Evolutionary conservation across 2,113 vertebrate genomes (phyloP).

Genomic region (Cheirogaleus medius): DNA sequence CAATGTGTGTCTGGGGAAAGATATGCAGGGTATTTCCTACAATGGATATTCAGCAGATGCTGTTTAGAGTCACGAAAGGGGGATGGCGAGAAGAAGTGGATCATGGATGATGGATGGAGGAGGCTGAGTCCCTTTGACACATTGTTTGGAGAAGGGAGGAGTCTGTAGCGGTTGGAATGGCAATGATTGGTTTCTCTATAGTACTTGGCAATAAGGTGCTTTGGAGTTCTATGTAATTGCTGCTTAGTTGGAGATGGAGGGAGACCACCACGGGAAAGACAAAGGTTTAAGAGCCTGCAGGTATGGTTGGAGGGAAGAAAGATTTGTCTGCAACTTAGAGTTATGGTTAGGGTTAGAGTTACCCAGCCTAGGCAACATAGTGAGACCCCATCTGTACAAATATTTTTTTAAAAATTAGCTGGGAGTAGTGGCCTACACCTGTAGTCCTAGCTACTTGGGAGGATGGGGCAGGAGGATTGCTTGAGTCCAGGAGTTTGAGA

Average conservation of each 20-base stretch:
- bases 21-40: neutral
- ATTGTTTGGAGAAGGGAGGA: neutral
- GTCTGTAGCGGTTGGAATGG: neutral
- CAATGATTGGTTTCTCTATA: neutral
- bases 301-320: neutral
- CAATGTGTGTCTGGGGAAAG: neutral
- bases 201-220: neutral
- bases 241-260: neutral
- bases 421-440: no score
- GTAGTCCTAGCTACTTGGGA: no score
- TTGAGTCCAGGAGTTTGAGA: no score
- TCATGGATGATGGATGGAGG: no score
- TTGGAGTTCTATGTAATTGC: neutral
- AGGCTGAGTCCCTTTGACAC: neutral
- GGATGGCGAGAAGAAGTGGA: neutral
- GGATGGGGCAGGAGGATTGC: no score
- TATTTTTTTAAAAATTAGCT: no score
- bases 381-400: no score
- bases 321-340: neutral
- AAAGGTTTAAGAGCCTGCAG: neutral
- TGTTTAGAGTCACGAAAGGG: neutral
- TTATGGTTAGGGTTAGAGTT: no score
- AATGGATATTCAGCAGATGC: neutral
- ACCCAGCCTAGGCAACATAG: no score
- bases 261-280: neutral